phyloP scores from a whole-genome alignment of 2,888 invertebrate species.

The Cacoxenus indagator region DNA sequence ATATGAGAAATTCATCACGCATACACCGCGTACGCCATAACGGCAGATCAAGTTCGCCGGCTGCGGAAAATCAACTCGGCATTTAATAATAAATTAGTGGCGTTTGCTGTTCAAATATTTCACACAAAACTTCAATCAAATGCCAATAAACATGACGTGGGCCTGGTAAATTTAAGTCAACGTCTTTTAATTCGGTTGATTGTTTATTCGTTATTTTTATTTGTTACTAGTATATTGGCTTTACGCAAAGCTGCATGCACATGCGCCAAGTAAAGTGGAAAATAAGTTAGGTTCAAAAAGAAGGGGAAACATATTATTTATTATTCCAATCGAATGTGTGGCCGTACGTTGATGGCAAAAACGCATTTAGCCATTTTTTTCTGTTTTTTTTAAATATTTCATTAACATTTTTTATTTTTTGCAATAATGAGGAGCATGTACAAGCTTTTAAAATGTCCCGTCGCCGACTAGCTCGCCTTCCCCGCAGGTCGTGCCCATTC shows the following conservation, averaged over 20 bases:
- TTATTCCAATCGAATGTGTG: constrained; percentile 9
- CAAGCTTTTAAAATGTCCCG: not conserved
- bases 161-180: too few species aligned
- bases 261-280: not conserved
- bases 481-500: not conserved
- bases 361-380: not conserved
- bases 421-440: not conserved
- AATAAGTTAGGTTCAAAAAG: not conserved
- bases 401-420: not conserved
- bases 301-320: not conserved
- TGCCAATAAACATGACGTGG: too few species aligned
- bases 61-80: too few species aligned
- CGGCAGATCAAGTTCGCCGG: not conserved
- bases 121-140: too few species aligned
- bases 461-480: not conserved
- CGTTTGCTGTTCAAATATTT: too few species aligned
- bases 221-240: too few species aligned
- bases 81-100: too few species aligned
- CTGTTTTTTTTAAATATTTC: not conserved
- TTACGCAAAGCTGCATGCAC: not conserved
- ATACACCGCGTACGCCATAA: constrained; percentile 44
- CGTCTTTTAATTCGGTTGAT: too few species aligned
- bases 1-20: constrained; percentile 63
- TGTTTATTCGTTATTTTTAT: too few species aligned
- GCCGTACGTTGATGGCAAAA: not conserved